Base-by-base conservation (phyloP, 37 sponge, comb jelly and placozoan genomes). In the Ianthella basta region DNA sequence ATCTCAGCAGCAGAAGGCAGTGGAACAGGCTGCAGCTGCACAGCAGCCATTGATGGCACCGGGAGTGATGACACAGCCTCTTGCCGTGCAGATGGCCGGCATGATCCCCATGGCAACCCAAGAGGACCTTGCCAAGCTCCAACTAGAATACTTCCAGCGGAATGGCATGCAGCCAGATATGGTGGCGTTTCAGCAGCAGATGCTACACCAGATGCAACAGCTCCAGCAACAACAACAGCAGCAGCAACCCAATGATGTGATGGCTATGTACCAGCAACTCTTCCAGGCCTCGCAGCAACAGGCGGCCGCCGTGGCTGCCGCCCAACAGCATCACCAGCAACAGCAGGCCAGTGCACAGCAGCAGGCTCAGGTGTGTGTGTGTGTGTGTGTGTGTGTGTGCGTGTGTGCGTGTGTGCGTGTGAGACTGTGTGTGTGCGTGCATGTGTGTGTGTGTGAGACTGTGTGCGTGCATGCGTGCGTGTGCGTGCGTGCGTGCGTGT, bases 161-260 rank as follows among this genome's bases (percentile, higher is more conserved):
- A 54, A 57, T 53, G 41, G 63, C 18, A 20, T 69, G 18, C 78
- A 32, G 15, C 66, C 72, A 0, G 83, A 73, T 19, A 32, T 56
- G 36, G 30, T 81, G 44, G 87, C 75, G 0, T 68, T 80, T 39
- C 24, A 39, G 20, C 81, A 74, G 39, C 59, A 56, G 36, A 50
- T 44, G 16, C 72, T 83, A 34, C 35, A 56, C 33, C 50, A 34
- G 6, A 59, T 53, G 63, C 85, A 85, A 13, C 61, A 83, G 56
- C 78, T 81, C 39, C 84, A 89, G 37, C 81, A 57, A 18, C 79
- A 84, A 59, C 86, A 59, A 56, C 88, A 88, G 61, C 82, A 80
- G 16, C 73, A 56, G n/a, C 59, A 78, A 73, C 85, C 21, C 34
- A 57, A 25, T 27, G 37, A 59, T 20, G 15, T 80, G 33, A 56